phyloP scores from a whole-genome alignment of 2,797 vertebrate species.

The Pyrocephalus nanus region DNA sequence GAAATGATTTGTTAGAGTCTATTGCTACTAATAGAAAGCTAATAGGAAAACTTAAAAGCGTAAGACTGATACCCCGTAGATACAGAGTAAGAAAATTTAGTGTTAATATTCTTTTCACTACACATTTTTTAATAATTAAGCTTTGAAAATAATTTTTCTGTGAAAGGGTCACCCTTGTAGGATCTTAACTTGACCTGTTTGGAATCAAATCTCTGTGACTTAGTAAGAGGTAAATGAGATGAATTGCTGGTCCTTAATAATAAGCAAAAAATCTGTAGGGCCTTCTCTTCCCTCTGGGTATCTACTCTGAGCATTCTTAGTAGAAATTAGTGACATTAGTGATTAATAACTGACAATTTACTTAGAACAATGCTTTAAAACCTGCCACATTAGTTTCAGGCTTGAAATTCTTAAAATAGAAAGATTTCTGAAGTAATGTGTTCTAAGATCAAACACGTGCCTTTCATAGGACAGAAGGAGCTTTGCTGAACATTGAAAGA shows the following conservation, averaged over 20 bases:
- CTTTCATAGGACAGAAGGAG: not conserved
- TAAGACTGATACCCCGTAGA: not conserved
- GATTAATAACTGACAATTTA: not conserved
- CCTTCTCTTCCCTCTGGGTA: not conserved
- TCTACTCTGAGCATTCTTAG: not conserved
- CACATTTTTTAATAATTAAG: not conserved
- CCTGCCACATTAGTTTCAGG: not conserved
- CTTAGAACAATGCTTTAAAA: not conserved
- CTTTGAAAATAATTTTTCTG: not conserved
- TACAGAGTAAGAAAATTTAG: not conserved
- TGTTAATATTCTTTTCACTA: not conserved
- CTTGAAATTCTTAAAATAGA: slow-evolving; percentile 2
- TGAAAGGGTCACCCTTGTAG: not conserved
- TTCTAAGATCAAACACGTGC: not conserved
- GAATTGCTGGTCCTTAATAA: not conserved
- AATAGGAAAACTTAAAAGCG: not conserved
- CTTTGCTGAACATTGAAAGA: not conserved
- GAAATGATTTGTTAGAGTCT: not conserved
- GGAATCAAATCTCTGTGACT: not conserved
- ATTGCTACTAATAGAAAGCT: not conserved
- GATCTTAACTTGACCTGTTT: not conserved
- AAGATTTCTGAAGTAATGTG: not conserved
- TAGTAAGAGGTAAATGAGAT: not conserved
- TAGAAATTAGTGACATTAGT: not conserved
- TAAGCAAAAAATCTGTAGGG: not conserved